These are phyloP conservation scores for Agrochola lota DNA, from an alignment of 2,888 invertebrate species.

Conservation along the genomic window DNA sequence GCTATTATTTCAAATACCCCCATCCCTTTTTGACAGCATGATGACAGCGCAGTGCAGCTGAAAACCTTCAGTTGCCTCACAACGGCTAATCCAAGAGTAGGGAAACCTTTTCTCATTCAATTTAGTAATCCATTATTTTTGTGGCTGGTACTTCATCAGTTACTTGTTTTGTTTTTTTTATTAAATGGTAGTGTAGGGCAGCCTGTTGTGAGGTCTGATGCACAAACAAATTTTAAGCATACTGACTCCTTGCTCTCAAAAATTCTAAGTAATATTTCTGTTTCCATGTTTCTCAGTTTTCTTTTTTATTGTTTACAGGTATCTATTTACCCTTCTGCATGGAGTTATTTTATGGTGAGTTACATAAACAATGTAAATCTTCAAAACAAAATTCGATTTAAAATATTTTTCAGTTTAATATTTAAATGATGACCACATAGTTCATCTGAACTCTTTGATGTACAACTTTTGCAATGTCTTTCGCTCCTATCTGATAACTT, in stretches of 20 bases:
- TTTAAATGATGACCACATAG: constrained; percentile 71
- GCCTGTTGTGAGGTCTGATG: constrained; percentile 85
- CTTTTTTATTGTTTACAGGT: constrained; percentile 47
- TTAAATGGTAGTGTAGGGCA: constrained; percentile 82
- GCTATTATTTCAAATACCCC: background rate
- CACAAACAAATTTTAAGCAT: constrained; percentile 73
- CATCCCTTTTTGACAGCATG: constrained; percentile 66
- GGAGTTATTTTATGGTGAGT: constrained; percentile 23
- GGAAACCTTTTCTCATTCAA: constrained; percentile 64
- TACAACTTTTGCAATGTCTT: constrained; percentile 80
- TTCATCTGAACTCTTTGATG: constrained; percentile 83
- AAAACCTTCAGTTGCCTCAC: constrained; percentile 84
- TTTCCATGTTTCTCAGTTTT: background rate
- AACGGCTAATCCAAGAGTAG: constrained; percentile 75
- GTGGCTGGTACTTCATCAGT: constrained; percentile 36
- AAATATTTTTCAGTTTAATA: background rate
- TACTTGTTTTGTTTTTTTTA: constrained; percentile 61
- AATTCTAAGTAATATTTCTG: background rate
- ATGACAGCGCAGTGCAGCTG: constrained; percentile 89
- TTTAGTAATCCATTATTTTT: constrained; percentile 9
- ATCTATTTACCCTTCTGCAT: background rate
- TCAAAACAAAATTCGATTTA: no score
- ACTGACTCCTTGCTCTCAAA: constrained; percentile 71
- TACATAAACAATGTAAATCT: no score
- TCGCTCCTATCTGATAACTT: constrained; percentile 89